A percentile compares a stretch with the other conserved stretches of the same genome.
These are phyloP conservation scores for Palaemon carinicauda DNA, from an alignment of 1,140 invertebrate species.

Conservation along the genomic window DNA sequence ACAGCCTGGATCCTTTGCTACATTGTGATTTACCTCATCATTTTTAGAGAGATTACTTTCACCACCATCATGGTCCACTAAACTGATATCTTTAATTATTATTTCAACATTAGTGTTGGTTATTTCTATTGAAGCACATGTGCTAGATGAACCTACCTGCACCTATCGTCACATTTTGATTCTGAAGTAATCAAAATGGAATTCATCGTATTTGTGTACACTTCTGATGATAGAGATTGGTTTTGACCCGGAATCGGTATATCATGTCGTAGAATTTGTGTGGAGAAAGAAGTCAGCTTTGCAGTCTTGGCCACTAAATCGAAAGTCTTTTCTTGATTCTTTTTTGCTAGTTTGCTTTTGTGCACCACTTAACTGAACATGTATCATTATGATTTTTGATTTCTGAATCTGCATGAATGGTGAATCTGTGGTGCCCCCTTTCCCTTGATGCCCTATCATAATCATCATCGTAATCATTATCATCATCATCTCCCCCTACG, in stretches of 20 bases:
- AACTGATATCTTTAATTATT: constrained; percentile 1
- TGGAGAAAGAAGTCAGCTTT: constrained; percentile 14
- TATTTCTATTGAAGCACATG: constrained; percentile 24
- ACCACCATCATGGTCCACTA: constrained; percentile 8
- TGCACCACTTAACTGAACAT: background rate
- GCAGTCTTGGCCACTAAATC: background rate
- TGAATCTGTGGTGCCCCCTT: background rate
- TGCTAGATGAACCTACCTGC: constrained; percentile 33
- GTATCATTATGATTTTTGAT: constrained; percentile 3
- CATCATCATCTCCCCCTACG: no score
- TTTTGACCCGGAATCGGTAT: background rate
- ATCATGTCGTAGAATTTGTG: constrained; percentile 22
- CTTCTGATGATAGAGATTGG: constrained; percentile 15
- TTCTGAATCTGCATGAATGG: background rate
- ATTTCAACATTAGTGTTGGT: constrained; percentile 27
- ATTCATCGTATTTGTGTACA: constrained; percentile 5
- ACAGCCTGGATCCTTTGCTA: constrained; percentile 26
- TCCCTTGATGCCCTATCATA: background rate
- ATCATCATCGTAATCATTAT: no score
- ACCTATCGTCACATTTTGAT: constrained; percentile 21
- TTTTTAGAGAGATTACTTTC: background rate
- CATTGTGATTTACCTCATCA: background rate
- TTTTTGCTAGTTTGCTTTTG: constrained; percentile 24
- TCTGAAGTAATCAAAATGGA: constrained; percentile 10
- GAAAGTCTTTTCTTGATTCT: constrained; percentile 14